Base-by-base conservation (phyloP, 2,888 invertebrate genomes). In the Leptura quadrifasciata region DNA sequence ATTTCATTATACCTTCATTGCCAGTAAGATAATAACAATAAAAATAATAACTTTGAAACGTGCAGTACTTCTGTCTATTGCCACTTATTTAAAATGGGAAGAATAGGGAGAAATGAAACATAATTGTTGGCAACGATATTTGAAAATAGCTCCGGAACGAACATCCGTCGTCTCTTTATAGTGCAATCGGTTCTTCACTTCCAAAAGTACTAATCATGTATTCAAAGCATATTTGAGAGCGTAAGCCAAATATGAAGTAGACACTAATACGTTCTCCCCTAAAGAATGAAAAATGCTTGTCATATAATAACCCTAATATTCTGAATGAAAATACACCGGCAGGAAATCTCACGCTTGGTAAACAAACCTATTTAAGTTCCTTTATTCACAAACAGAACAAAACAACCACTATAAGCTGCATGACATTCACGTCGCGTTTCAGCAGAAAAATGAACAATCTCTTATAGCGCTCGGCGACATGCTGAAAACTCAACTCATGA, bases 351-450 rank as follows among this genome's bases (percentile, higher is more conserved):
- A 61, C 24, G 47, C 39, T 71, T 47, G 27, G 61, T 57, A 69
- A 57, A 71, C 47, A 71, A 52, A 35, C 71, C 71, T 27, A 61
- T 71, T 71, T 71, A 58, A 61, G 71, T 71, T 61, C 18, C 12
- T 20, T 15, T 58, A 21, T 55, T 52, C 71, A 52, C 27, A 60
- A 70, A 60, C 47, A 60, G 58, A 69, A 20, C 58, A 69, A 35
- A 57, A 69, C 55, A 68, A 15, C 24, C 39, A 47, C 69, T 69
- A 60, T 60, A 58, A 47, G 61, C 47, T 58, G 39, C n/a, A 47
- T 5, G 71, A 24, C 52, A 52, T 71, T 71, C 61, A 61, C n/a
- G 71, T 71, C 71, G 27, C 52, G 24, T 27, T 58, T 27, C 17
- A 24, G 27, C 17, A 27, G 60, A 47, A 52, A 71, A 61, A 61